These are phyloP conservation scores for Molossus alvarezi DNA, from an alignment of 2,797 vertebrate species.

Conservation along the genomic window DNA sequence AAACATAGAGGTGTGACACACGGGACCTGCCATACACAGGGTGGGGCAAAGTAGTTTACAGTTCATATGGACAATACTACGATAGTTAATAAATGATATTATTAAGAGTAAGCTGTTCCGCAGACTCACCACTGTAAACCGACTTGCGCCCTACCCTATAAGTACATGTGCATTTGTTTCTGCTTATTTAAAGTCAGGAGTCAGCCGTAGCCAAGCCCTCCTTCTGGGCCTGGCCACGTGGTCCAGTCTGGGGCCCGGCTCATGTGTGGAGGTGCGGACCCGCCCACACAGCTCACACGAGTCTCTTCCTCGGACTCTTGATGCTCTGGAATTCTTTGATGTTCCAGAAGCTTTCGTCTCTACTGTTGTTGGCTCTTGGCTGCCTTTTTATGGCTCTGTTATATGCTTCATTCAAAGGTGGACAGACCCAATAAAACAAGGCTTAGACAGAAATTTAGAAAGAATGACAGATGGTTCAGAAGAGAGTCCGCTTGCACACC, in stretches of 20 bases:
- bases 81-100: background rate
- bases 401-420: background rate
- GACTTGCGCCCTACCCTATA: background rate
- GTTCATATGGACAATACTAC: background rate
- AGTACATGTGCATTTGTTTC: background rate
- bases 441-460: background rate
- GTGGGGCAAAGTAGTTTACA: background rate
- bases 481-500: background rate
- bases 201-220: background rate
- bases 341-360: background rate
- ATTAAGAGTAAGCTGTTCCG: background rate
- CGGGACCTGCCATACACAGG: background rate
- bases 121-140: background rate
- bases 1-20: background rate
- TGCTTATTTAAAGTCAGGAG: background rate
- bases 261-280: accelerated
- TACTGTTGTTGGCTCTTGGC: background rate
- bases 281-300: accelerated
- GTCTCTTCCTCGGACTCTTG: background rate
- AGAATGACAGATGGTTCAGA: background rate
- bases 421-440: background rate
- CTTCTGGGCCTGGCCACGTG: accelerated
- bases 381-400: background rate
- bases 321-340: background rate
- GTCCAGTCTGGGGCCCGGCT: background rate